These are phyloP conservation scores for Asobara japonica DNA, from an alignment of 1,140 invertebrate species.

Conservation along the genomic window DNA sequence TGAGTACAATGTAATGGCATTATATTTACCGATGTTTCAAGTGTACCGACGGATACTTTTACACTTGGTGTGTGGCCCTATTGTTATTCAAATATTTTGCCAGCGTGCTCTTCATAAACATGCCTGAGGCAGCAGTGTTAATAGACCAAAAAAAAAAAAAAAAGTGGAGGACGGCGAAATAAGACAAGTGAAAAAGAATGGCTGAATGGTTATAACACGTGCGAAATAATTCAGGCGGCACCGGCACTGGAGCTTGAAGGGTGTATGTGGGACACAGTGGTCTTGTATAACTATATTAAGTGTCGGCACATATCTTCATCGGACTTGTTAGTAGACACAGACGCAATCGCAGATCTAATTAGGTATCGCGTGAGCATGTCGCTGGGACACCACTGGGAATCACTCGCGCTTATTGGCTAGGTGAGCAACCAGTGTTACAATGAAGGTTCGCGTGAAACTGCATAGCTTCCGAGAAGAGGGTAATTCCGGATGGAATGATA, in stretches of 20 bases:
- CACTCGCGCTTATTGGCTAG: neutral
- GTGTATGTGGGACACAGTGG: neutral
- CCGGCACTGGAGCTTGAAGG: neutral
- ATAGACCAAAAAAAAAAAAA: neutral
- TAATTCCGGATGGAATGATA: too few species aligned
- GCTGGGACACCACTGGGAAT: neutral
- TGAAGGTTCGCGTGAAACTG: neutral
- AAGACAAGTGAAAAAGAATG: too few species aligned
- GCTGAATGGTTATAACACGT: neutral
- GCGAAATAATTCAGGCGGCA: neutral
- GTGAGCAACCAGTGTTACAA: neutral
- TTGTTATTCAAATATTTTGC: neutral
- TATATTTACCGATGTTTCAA: too few species aligned
- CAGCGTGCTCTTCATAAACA: neutral
- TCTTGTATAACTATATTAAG: neutral
- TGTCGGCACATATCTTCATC: neutral
- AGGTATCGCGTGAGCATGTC: neutral
- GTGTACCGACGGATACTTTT: neutral
- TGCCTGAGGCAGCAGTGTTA: neutral
- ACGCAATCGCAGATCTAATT: neutral
- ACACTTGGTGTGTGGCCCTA: too few species aligned
- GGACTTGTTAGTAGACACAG: neutral
- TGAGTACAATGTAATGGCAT: too few species aligned
- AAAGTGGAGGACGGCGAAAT: neutral
- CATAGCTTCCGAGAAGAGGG: too few species aligned